These are phyloP conservation scores for Epicampocera succincta DNA, from an alignment of 2,888 invertebrate genomes.

Conservation along the genomic window DNA sequence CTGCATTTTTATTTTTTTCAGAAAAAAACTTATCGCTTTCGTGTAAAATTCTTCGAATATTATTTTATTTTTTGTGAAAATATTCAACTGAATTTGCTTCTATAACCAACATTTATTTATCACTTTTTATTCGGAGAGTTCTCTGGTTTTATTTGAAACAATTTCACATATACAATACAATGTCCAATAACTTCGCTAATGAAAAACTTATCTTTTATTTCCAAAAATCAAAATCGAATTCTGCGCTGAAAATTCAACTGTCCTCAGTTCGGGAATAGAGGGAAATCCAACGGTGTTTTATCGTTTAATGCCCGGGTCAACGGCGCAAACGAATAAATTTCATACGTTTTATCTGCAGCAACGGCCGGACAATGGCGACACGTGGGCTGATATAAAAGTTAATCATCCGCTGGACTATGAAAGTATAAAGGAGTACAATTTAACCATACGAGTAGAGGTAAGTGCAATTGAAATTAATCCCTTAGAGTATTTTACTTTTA, in stretches of 20 bases:
- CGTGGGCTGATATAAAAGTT: conserved; percentile 98
- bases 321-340: conserved; percentile 97
- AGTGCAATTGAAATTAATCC: conserved; percentile 75
- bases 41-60: too few relatives aligned
- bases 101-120: too few relatives aligned
- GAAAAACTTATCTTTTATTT: conserved; percentile 5
- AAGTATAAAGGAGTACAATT: conserved; percentile 96
- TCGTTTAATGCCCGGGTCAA: conserved; percentile 96
- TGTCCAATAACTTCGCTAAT: conserved; percentile 33
- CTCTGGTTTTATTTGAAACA: too few relatives aligned
- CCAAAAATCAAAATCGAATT: conserved; percentile 24
- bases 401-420: conserved; percentile 98
- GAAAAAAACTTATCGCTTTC: too few relatives aligned
- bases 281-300: conserved; percentile 98
- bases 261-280: conserved; percentile 93
- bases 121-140: too few relatives aligned
- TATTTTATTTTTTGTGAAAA: too few relatives aligned
- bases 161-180: too few relatives aligned
- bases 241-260: conserved; percentile 67
- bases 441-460: conserved; percentile 97
- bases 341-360: conserved; percentile 98
- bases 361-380: conserved; percentile 94
- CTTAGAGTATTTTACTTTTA: too few relatives aligned
- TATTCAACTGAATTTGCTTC: too few relatives aligned
- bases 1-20: too few relatives aligned